A percentile compares a stretch with the other conserved stretches of the same genome.
phyloP scores from a whole-genome alignment of 2,888 invertebrate genomes.

The Torymus texanus region DNA sequence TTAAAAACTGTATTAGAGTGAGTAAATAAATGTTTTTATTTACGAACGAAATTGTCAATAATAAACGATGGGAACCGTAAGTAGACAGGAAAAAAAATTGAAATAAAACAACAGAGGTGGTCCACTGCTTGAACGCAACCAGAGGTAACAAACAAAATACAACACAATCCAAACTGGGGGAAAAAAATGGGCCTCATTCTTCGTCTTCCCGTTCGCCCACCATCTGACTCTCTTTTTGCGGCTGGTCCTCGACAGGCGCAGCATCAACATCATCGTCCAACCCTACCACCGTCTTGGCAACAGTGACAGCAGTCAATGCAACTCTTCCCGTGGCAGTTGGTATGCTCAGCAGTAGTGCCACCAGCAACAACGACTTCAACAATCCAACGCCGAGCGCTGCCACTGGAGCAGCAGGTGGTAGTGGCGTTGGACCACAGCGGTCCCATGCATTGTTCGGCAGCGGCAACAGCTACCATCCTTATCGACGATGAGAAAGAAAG shows the following conservation, averaged over 20 bases:
- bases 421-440: slow-evolving; percentile 67
- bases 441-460: slow-evolving; percentile 65
- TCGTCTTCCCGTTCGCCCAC: neutral
- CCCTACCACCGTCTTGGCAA: slow-evolving; percentile 1
- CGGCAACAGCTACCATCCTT: slow-evolving; percentile 71
- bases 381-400: neutral
- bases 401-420: neutral
- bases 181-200: neutral
- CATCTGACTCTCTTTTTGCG: slow-evolving; percentile 40
- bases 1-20: too few relatives aligned
- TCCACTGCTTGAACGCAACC: slow-evolving; percentile 45
- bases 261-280: neutral
- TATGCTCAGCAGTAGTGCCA: too few relatives aligned
- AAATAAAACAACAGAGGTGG: slow-evolving; percentile 49
- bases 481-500: slow-evolving; percentile 64
- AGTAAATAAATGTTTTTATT: too few relatives aligned
- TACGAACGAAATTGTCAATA: too few relatives aligned
- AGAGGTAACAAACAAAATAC: neutral
- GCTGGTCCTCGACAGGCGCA: slow-evolving; percentile 44
- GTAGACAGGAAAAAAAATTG: neutral
- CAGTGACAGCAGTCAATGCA: neutral
- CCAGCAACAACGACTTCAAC: too few relatives aligned
- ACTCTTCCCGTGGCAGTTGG: neutral
- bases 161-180: neutral
- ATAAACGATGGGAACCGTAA: too few relatives aligned